Conservation (phyloP, 2,113 vertebrate genomes). For the Delphinapterus leucas region DNA sequence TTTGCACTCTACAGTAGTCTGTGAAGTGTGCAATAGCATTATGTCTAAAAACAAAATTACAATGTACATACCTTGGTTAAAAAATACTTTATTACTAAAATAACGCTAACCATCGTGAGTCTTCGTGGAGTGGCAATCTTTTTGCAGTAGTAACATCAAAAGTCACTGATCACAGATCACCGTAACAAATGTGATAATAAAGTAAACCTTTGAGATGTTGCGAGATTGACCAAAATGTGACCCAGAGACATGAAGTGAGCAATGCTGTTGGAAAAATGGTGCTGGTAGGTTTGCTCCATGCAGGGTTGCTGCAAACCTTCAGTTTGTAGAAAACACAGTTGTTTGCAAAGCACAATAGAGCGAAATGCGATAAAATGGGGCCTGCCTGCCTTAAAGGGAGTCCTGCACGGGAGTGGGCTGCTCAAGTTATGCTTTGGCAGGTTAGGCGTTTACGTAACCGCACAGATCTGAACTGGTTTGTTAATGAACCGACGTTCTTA, state of each 20-base stretch:
- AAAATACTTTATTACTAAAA: not conserved
- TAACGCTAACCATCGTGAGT: not conserved
- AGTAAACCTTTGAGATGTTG: not conserved
- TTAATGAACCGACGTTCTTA: conserved; percentile 45
- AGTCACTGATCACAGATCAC: not conserved
- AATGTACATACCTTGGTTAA: not conserved
- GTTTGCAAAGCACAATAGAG: not conserved
- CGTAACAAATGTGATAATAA: not conserved
- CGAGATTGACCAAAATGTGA: not conserved
- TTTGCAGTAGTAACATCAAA: not conserved
- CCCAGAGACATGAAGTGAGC: not conserved
- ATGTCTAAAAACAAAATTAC: not conserved
- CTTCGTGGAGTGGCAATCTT: not conserved
- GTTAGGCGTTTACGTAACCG: not conserved
- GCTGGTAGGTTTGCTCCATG: not conserved
- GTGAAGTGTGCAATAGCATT: not conserved
- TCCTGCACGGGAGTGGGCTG: not conserved
- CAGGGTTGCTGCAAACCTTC: not conserved
- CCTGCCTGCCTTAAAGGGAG: not conserved
- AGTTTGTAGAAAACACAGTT: not conserved
- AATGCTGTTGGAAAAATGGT: not conserved
- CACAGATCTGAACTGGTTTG: conserved; percentile 65
- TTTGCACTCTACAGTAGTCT: not conserved
- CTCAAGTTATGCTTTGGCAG: not conserved
- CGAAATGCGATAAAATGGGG: not conserved